Base-by-base conservation (phyloP, 1,140 invertebrate genomes). In the Rhopalosiphum padi region DNA sequence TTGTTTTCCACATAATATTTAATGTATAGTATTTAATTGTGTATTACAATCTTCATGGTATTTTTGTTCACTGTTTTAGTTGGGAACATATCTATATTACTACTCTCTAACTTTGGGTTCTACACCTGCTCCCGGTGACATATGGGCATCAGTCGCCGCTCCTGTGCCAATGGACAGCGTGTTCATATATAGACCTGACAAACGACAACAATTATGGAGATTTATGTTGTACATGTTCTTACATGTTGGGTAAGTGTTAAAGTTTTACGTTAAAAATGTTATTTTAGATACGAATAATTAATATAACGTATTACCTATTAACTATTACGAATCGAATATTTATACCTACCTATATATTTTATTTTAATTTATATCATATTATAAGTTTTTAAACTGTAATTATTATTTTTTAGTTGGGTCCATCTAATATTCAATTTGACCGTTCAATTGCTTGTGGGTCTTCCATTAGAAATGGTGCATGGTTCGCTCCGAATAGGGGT, bases 401-500 rank as follows among this genome's bases (percentile, higher is more conserved):
- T 85, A 3, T 94, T 94, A 94, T 94, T 96, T 96, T 51, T 93
- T 96, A 98, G 97, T 95, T 99, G 98, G 98, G 96, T 99, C 90
- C 98, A 99, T 96, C 96, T 99, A 94, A 97, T 98, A 46, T 99
- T 99, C 96, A 99, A 99, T 96, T 96, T 99, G 94, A 96, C 98
- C 48, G 98, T 99, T 46, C 98, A 99, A 96, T 95, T 98, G 94
- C 95, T 98, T 94, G 98, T 99, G 94, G 99, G 99, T 82, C 96
- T 99, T 94, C 98, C 98, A 1, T 95, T 99, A 94, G 99, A 99
- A 96, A 99, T 99, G 98, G 98, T 99, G n/a, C 98, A 99, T 95
- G 98, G 98, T 11, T 98, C 97, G 48, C 96, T 97, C 89, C 96
- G 98, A 94, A 98, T 99, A 94, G 98, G 97, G 37, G 97, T 97